Conservation (phyloP, 2,113 vertebrate genomes). For the Arothron firmamentum region DNA sequence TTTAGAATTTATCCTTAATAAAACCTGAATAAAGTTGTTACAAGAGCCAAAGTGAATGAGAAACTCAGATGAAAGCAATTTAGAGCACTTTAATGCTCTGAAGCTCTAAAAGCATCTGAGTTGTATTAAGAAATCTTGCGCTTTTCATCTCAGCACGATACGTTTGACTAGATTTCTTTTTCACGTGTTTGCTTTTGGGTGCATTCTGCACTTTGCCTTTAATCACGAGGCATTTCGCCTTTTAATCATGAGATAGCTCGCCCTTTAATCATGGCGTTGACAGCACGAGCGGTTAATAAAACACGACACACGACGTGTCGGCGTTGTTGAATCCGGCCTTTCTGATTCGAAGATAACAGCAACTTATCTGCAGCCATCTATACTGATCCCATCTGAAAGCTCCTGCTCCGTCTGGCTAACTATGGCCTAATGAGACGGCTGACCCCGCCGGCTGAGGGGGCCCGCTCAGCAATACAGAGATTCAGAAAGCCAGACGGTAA, state of each 20-base stretch:
- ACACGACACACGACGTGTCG: background rate
- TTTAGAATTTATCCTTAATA: too few species aligned
- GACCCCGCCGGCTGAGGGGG: constrained; percentile 34
- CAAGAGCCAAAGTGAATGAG: background rate
- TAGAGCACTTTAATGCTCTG: background rate
- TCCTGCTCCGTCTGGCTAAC: constrained; percentile 20
- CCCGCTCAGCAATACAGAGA: constrained; percentile 30
- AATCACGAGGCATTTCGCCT: background rate
- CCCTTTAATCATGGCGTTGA: background rate
- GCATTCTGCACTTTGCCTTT: background rate
- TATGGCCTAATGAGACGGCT: constrained; percentile 36
- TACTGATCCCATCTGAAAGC: constrained; percentile 13
- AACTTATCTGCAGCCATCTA: constrained; percentile 28
- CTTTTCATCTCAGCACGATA: background rate
- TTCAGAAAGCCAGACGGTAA: constrained; percentile 33
- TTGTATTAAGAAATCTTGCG: background rate
- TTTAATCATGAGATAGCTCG: background rate
- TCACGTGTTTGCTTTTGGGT: background rate
- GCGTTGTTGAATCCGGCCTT: background rate
- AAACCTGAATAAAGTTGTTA: background rate
- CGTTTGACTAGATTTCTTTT: background rate
- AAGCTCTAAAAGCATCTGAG: background rate
- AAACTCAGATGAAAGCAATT: too few species aligned
- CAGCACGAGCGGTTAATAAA: background rate
- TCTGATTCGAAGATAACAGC: background rate